Evolutionary conservation across 92 coral and sea anemone genomes (phyloP).

Genomic region (Epizoanthus stellaris): DNA sequence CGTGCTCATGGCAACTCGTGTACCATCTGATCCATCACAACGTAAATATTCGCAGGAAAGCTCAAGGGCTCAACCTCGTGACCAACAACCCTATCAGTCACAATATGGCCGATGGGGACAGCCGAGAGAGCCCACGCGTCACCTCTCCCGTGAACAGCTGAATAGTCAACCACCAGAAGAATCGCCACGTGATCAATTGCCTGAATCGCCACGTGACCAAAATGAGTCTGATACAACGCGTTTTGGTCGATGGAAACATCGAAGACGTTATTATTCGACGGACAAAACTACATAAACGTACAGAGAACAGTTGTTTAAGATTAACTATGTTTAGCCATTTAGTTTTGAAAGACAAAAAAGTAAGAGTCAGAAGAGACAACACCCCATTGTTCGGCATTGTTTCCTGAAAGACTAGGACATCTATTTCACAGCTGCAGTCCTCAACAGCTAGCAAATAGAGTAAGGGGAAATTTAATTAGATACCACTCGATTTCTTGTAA

Average conservation of each 20-base stretch:
- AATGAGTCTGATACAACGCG: slow-evolving; percentile 2
- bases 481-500: too few species aligned
- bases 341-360: too few species aligned
- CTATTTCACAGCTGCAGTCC: too few species aligned
- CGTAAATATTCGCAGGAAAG: background rate
- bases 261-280: slow-evolving; percentile 3
- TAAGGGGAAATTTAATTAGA: too few species aligned
- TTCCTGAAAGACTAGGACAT: too few species aligned
- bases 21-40: slow-evolving; percentile 4
- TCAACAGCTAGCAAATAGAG: too few species aligned
- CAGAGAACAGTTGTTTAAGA: background rate
- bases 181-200: background rate
- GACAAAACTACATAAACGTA: background rate
- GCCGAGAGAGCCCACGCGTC: background rate
- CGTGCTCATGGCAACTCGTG: background rate
- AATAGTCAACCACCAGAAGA: background rate
- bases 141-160: background rate
- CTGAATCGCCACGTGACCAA: background rate
- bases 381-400: too few species aligned
- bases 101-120: background rate
- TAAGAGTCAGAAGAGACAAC: too few species aligned
- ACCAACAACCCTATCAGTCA: background rate
- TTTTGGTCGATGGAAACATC: slow-evolving; percentile 31
- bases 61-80: background rate
- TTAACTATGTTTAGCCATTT: background rate